Percentiles rank a stretch among this genome's conserved stretches.
phyloP scores from a whole-genome alignment of 1,140 invertebrate species.

The Drosophila tristis region DNA sequence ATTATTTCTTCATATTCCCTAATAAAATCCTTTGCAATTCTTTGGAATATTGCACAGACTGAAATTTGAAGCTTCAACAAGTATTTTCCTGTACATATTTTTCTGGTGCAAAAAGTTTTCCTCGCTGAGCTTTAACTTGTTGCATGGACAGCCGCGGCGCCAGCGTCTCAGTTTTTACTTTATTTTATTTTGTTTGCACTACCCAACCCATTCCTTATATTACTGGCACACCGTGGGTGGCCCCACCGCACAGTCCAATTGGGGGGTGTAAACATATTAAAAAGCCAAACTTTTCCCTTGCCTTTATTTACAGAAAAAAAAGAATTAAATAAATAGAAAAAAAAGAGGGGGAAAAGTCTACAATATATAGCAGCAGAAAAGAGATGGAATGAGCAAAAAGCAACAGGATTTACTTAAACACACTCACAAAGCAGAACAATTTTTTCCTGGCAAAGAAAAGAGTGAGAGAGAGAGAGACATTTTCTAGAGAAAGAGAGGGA shows the following conservation, averaged over 20 bases:
- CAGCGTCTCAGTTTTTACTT: slow-evolving; percentile 1
- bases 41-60: too few species aligned
- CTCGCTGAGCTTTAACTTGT: slow-evolving; percentile 49
- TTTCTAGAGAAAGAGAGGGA: slow-evolving; percentile 21
- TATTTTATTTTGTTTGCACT: slow-evolving; percentile 24
- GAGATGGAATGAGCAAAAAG: slow-evolving; percentile 35
- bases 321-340: background rate
- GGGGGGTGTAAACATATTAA: slow-evolving; percentile 58
- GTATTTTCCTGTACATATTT: slow-evolving; percentile 35
- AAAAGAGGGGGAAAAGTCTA: slow-evolving; percentile 28
- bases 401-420: slow-evolving; percentile 28
- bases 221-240: background rate
- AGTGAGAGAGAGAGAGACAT: slow-evolving; percentile 22
- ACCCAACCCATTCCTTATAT: slow-evolving; percentile 8
- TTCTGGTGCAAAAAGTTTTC: slow-evolving; percentile 27
- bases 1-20: too few species aligned
- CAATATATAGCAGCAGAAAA: slow-evolving; percentile 50
- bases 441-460: slow-evolving; percentile 4
- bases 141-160: slow-evolving; percentile 19
- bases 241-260: background rate
- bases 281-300: slow-evolving; percentile 58
- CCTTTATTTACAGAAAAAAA: slow-evolving; percentile 47
- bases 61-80: slow-evolving; percentile 17
- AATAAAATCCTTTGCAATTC: too few species aligned
- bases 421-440: slow-evolving; percentile 10